A percentile compares a stretch with the other conserved stretches of the same genome.
phyloP scores from a whole-genome alignment of 2,113 vertebrate species.

The Electrona antarctica region DNA sequence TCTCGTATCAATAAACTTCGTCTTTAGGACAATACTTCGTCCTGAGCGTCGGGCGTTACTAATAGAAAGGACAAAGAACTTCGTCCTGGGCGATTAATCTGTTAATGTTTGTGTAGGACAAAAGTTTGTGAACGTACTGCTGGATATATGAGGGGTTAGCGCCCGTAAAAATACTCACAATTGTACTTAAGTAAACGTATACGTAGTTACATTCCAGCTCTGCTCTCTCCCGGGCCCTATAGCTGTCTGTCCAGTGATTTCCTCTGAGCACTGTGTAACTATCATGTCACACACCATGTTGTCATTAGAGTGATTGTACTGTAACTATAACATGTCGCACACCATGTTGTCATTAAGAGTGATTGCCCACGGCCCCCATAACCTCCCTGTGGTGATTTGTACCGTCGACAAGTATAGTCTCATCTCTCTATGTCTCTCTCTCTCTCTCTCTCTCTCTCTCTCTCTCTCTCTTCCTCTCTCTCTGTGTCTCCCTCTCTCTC shows the following conservation, averaged over 20 bases:
- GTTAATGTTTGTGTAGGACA: no score
- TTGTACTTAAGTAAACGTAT: no score
- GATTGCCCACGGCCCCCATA: conserved; percentile 75
- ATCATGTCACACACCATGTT: conserved; percentile 78
- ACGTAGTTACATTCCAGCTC: no score
- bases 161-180: no score
- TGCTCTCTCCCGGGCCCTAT: conserved; percentile 48
- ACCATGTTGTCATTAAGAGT: conserved; percentile 76
- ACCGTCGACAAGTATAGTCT: conserved; percentile 67
- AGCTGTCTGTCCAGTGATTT: conserved; percentile 53
- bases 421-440: conserved; percentile 54
- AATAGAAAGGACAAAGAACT: no score
- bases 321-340: conserved; percentile 74
- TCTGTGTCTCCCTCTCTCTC: conserved; percentile 41
- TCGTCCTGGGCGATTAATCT: no score
- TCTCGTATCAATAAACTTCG: no score
- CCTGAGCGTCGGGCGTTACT: no score
- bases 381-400: conserved; percentile 75
- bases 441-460: conserved; percentile 25
- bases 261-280: conserved; percentile 76
- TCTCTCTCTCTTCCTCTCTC: conserved; percentile 4
- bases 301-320: conserved; percentile 75
- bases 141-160: no score
- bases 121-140: no score
- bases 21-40: no score